phyloP scores from a whole-genome alignment of 2,888 invertebrate genomes.

The Muschampia plurimacula region DNA sequence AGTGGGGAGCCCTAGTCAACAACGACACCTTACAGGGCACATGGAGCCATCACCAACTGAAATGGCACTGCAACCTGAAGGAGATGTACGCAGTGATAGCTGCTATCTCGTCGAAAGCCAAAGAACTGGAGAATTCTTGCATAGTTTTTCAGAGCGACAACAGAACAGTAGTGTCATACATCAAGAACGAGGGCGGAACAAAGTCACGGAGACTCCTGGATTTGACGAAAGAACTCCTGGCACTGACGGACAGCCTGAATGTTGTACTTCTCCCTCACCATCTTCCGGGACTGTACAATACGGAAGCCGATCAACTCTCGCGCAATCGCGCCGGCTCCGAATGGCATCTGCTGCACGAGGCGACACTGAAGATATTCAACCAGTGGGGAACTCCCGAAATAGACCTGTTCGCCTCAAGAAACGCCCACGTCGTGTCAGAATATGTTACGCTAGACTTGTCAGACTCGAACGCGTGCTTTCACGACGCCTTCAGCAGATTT shows the following conservation, averaged over 20 bases:
- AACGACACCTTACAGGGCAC: constrained; percentile 18
- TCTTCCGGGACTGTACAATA: constrained; percentile 48
- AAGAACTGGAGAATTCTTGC: constrained; percentile 19
- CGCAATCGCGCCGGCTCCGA: constrained; percentile 37
- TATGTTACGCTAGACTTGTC: constrained; percentile 44
- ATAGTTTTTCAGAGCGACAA: constrained; percentile 49
- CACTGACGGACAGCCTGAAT: constrained; percentile 22
- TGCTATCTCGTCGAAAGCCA: constrained; percentile 21
- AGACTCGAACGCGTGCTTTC: constrained; percentile 44
- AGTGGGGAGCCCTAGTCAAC: constrained; percentile 37
- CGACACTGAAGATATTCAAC: constrained; percentile 41
- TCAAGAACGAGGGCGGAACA: constrained; percentile 49
- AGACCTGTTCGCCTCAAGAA: constrained; percentile 47
- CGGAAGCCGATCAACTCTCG: constrained; percentile 45
- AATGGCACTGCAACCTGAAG: constrained; percentile 44
- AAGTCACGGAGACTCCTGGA: constrained; percentile 40
- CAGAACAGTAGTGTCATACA: constrained; percentile 46
- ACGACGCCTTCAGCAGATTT: constrained; percentile 45
- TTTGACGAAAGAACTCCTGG: constrained; percentile 35
- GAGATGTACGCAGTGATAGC: constrained; percentile 45
- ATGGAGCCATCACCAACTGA: constrained; percentile 31
- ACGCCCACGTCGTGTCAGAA: constrained; percentile 42
- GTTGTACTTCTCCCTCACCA: constrained; percentile 41
- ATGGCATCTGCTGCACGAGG: constrained; percentile 44
- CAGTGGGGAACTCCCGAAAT: constrained; percentile 45